Conservation (phyloP, 2,888 invertebrate genomes). For the Philaethria dido region DNA sequence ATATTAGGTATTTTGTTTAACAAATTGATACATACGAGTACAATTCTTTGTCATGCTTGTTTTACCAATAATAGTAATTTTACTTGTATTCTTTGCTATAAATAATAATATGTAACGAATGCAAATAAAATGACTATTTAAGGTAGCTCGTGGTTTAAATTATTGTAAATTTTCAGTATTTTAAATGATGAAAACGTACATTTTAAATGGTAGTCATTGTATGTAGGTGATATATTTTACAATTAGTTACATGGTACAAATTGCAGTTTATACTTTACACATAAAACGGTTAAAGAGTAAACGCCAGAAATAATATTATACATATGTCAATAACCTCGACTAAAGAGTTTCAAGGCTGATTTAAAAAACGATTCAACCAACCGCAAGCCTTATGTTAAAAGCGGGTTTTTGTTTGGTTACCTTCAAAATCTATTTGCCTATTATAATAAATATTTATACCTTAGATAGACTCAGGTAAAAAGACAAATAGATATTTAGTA, state of each 20-base stretch:
- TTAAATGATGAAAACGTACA: no score
- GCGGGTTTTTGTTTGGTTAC: slow-evolving; percentile 36
- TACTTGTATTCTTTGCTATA: no score
- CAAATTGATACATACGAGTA: no score
- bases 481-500: neutral
- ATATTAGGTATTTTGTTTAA: no score
- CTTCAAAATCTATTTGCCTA: slow-evolving; percentile 26
- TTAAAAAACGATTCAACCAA: slow-evolving; percentile 25
- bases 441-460: neutral
- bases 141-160: no score
- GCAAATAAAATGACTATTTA: no score
- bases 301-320: slow-evolving; percentile 12
- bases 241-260: neutral
- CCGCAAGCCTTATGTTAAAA: slow-evolving; percentile 22
- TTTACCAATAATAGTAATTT: no score
- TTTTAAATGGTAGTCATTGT: no score
- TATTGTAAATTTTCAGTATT: no score
- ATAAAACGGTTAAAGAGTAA: slow-evolving; percentile 4
- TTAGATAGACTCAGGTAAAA: neutral
- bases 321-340: slow-evolving; percentile 39
- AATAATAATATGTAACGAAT: no score
- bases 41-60: no score
- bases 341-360: slow-evolving; percentile 31
- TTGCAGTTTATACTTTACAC: neutral
- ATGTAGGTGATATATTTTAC: no score